Conservation (phyloP, 2,113 vertebrate species). For the Caranx ignobilis region DNA sequence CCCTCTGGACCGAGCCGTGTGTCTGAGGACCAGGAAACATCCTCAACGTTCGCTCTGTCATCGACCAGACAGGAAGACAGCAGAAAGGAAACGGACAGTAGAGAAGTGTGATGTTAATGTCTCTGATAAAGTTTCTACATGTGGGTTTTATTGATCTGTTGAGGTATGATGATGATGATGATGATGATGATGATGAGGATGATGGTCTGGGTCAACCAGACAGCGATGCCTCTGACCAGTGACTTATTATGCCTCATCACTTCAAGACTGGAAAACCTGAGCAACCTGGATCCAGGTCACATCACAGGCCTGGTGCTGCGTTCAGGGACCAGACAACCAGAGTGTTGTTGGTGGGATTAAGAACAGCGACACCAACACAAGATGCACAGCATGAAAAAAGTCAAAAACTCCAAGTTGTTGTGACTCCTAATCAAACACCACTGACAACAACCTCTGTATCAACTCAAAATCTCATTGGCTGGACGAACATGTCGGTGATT, state of each 20-base stretch:
- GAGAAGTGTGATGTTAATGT: neutral
- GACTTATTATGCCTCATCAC: neutral
- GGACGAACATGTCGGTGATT: no score
- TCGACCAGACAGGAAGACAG: neutral
- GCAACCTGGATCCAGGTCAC: neutral
- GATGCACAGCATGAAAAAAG: neutral
- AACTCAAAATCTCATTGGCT: neutral
- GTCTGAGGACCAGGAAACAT: slow-evolving; percentile 9
- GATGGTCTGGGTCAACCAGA: neutral
- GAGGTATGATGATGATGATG: no score
- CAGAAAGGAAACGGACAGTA: neutral
- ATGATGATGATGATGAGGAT: no score
- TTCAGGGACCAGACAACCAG: neutral
- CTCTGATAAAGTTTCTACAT: neutral
- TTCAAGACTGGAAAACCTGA: neutral
- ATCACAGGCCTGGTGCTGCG: neutral
- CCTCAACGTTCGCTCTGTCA: neutral
- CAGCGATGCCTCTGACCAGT: neutral
- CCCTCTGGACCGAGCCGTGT: neutral
- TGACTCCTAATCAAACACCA: neutral
- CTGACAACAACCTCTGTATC: neutral
- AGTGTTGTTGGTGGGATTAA: neutral
- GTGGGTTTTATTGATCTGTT: neutral
- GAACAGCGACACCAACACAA: neutral
- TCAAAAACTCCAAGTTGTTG: neutral